A percentile compares a stretch with the other conserved stretches of the same genome.
Conservation (phyloP, 1,140 invertebrate species). For the Apocrypta bakeri region DNA sequence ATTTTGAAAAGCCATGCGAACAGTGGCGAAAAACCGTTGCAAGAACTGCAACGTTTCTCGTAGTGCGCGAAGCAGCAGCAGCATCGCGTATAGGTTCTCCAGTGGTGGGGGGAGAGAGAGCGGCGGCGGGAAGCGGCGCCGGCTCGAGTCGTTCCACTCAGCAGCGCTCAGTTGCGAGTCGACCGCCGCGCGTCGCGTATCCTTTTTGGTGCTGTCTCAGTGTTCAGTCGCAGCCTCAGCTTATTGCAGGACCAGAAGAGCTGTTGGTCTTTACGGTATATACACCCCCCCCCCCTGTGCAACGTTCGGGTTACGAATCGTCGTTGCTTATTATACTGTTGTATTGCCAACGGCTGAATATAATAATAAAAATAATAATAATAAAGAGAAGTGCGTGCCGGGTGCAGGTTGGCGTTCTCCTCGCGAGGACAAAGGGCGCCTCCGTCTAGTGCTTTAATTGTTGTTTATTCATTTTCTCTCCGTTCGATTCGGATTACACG, state of each 20-base stretch:
- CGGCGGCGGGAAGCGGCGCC: not conserved
- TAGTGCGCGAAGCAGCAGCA: not conserved
- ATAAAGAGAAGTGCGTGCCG: too few species aligned
- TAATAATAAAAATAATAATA: too few species aligned
- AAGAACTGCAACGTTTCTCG: not conserved
- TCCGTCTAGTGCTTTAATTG: not conserved
- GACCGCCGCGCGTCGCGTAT: conserved; percentile 58
- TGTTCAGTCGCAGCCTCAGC: not conserved
- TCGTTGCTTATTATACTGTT: too few species aligned
- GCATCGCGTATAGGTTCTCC: not conserved
- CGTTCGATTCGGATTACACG: not conserved
- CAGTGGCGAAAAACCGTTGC: not conserved
- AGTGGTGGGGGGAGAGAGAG: not conserved
- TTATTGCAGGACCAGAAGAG: not conserved
- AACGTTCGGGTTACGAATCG: too few species aligned
- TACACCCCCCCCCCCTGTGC: too few species aligned
- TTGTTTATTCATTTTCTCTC: too few species aligned
- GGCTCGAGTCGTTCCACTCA: not conserved
- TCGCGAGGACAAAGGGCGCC: not conserved
- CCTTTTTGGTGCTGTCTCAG: conserved; percentile 16
- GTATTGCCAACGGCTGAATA: too few species aligned
- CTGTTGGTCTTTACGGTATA: too few species aligned
- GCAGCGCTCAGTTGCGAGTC: conserved; percentile 61
- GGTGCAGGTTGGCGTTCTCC: not conserved
- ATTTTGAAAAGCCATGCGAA: not conserved